Base-by-base conservation (phyloP, 1,140 invertebrate genomes). In the Leptinotarsa texana region DNA sequence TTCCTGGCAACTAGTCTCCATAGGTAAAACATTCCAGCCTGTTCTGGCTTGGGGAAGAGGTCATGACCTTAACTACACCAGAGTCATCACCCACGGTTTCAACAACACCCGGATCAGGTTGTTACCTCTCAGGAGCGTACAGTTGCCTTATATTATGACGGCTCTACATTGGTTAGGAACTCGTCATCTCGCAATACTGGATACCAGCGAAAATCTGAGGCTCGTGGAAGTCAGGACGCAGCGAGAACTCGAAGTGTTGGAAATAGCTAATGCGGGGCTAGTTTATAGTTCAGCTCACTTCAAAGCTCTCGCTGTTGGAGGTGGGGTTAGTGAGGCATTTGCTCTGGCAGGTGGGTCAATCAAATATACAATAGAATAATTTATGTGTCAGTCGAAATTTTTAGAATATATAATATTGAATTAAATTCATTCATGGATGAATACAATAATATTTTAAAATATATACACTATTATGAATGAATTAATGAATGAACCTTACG, bases 201-300 rank as follows among this genome's bases (percentile, higher is more conserved):
- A 98, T 86, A 91, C 91, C 0, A 89, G 91, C 75, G 96, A 98
- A 85, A 93, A 92, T 74, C 84, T 98, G 70, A 93, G 96, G 86
- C 86, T 99, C 24, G 89, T 97, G 80, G 96, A 98, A 83, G 96
- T 98, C 18, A 89, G 95, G 73, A 93, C 93, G 1, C 93, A 95
- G 80, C 91, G 94, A 81, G 93, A 95, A 84, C 86, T 94, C n/a
- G 94, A 96, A 86, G 89, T 90, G 47, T 85, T 96, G 66, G 95
- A 97, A 85, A 87, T 97, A 76, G 93, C 92, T 49, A 90, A 91
- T 79, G 93, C 96, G 17, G 92, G 95, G 73, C 88, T 99, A 49
- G 95, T 98, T 0, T 98, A 98, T 85, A 92, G 92, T 33, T 96
- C 94, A 33, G 95, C 95, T 79, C 94, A 97, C 87, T 99, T 98